Conservation (phyloP, 2,113 vertebrate genomes). For the Morone saxatilis region DNA sequence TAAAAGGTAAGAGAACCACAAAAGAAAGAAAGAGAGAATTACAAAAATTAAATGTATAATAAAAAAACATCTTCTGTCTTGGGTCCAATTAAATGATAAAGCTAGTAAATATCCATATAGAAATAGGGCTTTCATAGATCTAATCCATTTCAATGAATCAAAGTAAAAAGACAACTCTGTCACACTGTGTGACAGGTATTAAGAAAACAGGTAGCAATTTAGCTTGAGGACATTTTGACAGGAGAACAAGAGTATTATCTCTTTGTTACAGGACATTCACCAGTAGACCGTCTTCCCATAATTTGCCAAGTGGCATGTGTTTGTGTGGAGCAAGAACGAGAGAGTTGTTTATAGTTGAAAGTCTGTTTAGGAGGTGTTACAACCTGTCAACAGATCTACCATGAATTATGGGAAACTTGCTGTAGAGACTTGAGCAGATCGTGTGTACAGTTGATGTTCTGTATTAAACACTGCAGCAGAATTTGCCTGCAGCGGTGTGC, state of each 20-base stretch:
- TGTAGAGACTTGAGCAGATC: slow-evolving; percentile 41
- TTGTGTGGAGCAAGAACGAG: slow-evolving; percentile 8
- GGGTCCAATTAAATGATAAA: no score
- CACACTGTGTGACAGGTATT: background rate
- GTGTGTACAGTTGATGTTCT: background rate
- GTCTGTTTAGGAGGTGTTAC: slow-evolving; percentile 35
- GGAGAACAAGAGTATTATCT: background rate
- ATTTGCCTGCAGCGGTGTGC: slow-evolving; percentile 27
- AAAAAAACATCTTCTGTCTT: no score
- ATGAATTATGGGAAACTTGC: slow-evolving; percentile 31
- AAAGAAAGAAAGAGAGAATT: no score
- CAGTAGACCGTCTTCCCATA: background rate
- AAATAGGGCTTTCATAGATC: no score
- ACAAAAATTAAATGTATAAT: no score
- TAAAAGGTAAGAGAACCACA: no score
- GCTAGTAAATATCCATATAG: no score
- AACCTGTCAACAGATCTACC: slow-evolving; percentile 38
- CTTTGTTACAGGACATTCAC: background rate
- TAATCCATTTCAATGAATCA: no score
- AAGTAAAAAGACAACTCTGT: no score
- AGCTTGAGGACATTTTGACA: background rate
- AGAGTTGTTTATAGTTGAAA: slow-evolving; percentile 26
- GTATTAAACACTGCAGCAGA: slow-evolving; percentile 8
- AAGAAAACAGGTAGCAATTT: background rate
- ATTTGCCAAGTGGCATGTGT: background rate